Conservation (phyloP, 2,888 invertebrate genomes). For the Clanis bilineata region DNA sequence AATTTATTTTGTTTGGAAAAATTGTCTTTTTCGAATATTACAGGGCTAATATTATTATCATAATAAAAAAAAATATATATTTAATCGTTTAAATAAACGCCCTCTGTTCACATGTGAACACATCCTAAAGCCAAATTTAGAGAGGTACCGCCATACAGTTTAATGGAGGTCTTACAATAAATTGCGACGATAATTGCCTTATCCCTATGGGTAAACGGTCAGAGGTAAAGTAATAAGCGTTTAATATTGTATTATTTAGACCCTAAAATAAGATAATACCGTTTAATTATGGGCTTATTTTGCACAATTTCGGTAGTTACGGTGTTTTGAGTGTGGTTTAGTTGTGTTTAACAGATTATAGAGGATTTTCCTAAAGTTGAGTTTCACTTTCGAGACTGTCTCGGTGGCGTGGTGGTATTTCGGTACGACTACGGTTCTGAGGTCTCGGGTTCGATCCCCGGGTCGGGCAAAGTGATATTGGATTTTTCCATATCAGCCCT, state of each 20-base stretch:
- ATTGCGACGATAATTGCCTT: conserved; percentile 14
- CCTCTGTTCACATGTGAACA: background rate
- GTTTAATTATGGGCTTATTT: conserved; percentile 8
- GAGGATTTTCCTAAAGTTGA: background rate
- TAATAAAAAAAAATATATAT: too few species aligned
- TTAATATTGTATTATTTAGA: conserved; percentile 12
- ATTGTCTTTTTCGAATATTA: too few species aligned
- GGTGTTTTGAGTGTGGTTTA: background rate
- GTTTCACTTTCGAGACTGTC: too few species aligned
- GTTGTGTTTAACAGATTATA: background rate
- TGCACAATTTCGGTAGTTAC: background rate
- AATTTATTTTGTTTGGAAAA: too few species aligned
- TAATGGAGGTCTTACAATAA: conserved; percentile 15
- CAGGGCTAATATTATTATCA: too few species aligned
- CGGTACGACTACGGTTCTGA: too few species aligned
- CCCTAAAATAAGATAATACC: conserved; percentile 8
- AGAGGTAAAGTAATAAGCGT: conserved; percentile 10
- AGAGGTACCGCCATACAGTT: conserved; percentile 8
- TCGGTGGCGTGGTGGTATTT: too few species aligned
- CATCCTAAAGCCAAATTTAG: conserved; percentile 13
- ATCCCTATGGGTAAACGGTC: conserved; percentile 12
- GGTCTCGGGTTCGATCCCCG: too few species aligned
- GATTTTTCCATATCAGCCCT: too few species aligned
- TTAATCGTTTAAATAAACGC: background rate
- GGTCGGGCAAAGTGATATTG: too few species aligned